A percentile compares a stretch with the other conserved stretches of the same genome.
These are phyloP conservation scores for Epirrhoe tristata DNA, from an alignment of 2,888 invertebrate species.

Conservation along the genomic window DNA sequence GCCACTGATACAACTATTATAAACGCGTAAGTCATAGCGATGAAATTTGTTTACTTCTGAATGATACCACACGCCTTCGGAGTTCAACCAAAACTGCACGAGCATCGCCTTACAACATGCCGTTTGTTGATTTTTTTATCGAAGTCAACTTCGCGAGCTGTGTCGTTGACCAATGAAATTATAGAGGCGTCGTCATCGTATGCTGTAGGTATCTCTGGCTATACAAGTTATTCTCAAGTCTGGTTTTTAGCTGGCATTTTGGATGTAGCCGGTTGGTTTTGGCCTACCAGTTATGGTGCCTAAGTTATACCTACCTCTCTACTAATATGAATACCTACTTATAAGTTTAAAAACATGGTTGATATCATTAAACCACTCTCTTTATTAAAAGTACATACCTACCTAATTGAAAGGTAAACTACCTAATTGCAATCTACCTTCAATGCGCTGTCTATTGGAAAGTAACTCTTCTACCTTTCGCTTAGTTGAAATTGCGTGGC, in stretches of 20 bases:
- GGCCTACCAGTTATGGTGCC: too few species aligned
- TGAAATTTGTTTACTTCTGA: conserved; percentile 26
- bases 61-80: conserved; percentile 50
- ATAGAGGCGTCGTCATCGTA: conserved; percentile 49
- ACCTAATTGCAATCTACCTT: background rate
- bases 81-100: conserved; percentile 64
- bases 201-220: background rate
- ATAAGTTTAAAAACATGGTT: too few species aligned
- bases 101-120: conserved; percentile 55
- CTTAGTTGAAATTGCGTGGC: conserved; percentile 51
- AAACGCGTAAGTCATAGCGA: conserved; percentile 69
- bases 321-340: too few species aligned
- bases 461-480: conserved; percentile 37
- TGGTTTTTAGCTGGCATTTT: background rate
- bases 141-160: conserved; percentile 56
- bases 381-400: too few species aligned
- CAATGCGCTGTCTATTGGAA: conserved; percentile 26
- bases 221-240: conserved; percentile 2
- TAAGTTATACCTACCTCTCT: too few species aligned
- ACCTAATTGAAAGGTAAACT: too few species aligned
- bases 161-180: conserved; percentile 48
- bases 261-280: background rate
- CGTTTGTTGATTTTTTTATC: conserved; percentile 69
- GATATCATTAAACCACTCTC: too few species aligned
- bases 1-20: conserved; percentile 76